These are phyloP conservation scores for Drosophila kanekoi DNA, from an alignment of 2,888 invertebrate genomes.

Conservation along the genomic window DNA sequence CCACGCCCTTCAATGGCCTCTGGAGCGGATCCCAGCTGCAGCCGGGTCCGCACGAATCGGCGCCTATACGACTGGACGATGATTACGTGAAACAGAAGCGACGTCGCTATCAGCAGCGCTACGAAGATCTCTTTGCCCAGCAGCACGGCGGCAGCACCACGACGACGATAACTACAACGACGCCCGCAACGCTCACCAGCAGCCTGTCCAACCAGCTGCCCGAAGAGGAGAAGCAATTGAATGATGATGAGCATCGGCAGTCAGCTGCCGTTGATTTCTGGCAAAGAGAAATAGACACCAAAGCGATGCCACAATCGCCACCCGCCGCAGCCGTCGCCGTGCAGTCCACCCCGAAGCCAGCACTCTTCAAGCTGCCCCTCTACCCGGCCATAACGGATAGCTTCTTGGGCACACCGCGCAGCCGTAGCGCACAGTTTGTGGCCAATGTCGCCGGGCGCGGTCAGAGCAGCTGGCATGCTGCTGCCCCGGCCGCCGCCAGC, in stretches of 20 bases:
- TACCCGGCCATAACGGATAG: slow-evolving; percentile 77
- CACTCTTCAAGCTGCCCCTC: slow-evolving; percentile 73
- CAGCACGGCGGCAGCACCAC: slow-evolving; percentile 38
- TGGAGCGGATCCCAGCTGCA: slow-evolving; percentile 73
- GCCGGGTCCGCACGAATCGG: slow-evolving; percentile 67
- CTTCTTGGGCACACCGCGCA: slow-evolving; percentile 78
- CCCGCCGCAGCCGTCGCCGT: background rate
- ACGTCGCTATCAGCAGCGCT: slow-evolving; percentile 75
- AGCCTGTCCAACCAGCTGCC: slow-evolving; percentile 76
- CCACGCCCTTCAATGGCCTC: slow-evolving; percentile 38
- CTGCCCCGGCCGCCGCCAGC: slow-evolving; percentile 4
- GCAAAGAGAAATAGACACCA: slow-evolving; percentile 70
- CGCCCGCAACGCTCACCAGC: slow-evolving; percentile 22
- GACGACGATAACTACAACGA: slow-evolving; percentile 18
- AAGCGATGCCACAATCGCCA: slow-evolving; percentile 22
- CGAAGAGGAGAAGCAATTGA: slow-evolving; percentile 76
- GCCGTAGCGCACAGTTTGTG: slow-evolving; percentile 80
- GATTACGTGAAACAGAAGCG: slow-evolving; percentile 80
- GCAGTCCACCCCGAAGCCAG: slow-evolving; percentile 65
- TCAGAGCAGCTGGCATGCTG: slow-evolving; percentile 46
- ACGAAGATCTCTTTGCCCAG: slow-evolving; percentile 79
- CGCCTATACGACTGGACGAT: slow-evolving; percentile 71
- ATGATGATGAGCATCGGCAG: slow-evolving; percentile 38
- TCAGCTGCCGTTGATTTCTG: slow-evolving; percentile 52
- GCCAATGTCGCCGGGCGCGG: slow-evolving; percentile 71